phyloP scores from a whole-genome alignment of 2,797 vertebrate genomes.

The Mormyrus hasselquistii region DNA sequence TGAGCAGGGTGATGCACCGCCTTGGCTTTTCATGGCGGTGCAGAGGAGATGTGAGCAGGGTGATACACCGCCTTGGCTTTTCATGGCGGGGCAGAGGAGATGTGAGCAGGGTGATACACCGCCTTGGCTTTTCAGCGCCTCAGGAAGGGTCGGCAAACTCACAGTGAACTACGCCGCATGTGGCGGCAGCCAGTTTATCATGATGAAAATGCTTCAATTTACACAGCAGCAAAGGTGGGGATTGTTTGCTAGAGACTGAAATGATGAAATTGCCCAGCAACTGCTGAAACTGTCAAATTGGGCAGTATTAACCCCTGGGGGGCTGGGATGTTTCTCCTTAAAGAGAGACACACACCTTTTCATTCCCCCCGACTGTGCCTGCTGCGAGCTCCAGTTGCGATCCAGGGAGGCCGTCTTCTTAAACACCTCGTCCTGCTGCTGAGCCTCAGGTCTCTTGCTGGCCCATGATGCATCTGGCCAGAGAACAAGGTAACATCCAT shows the following conservation, averaged over 20 bases:
- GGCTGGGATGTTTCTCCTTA: background rate
- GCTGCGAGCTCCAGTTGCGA: slow-evolving; percentile 55
- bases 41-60: background rate
- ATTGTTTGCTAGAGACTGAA: background rate
- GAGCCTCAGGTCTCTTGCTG: slow-evolving; percentile 57
- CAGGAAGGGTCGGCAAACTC: background rate
- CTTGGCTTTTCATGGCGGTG: background rate
- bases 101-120: background rate
- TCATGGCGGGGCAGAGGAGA: background rate
- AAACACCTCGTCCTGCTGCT: slow-evolving; percentile 53
- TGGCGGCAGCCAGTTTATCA: background rate
- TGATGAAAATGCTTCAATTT: background rate
- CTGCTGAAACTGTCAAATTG: background rate
- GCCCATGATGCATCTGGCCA: slow-evolving; percentile 58
- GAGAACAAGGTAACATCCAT: background rate
- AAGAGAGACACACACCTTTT: slow-evolving; percentile 63
- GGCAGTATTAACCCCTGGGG: background rate
- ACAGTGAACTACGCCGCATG: background rate
- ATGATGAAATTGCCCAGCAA: background rate
- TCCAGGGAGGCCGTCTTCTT: slow-evolving; percentile 69
- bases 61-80: background rate
- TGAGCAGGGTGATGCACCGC: background rate
- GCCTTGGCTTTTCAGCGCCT: background rate
- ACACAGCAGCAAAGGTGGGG: background rate
- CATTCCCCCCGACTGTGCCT: slow-evolving; percentile 48